These are phyloP conservation scores for Suillia variegata DNA, from an alignment of 2,888 invertebrate species.

Conservation along the genomic window DNA sequence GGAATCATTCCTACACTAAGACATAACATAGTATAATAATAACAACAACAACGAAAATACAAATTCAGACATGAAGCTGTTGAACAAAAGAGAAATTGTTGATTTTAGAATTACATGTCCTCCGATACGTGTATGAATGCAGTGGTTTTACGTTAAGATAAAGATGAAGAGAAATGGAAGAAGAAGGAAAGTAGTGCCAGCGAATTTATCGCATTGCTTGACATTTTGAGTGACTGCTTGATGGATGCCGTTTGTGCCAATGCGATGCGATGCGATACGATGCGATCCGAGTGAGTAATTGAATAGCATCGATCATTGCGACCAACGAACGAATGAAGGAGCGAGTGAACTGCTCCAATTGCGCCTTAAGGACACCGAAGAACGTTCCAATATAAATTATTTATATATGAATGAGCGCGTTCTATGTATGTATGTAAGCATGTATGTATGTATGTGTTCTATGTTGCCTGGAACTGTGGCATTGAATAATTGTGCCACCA, in stretches of 20 bases:
- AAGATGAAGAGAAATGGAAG: no score
- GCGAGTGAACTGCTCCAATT: neutral
- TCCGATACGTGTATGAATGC: no score
- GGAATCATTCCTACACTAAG: no score
- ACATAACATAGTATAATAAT: no score
- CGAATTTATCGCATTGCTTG: conserved; percentile 4
- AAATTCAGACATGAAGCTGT: no score
- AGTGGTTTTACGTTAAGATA: no score
- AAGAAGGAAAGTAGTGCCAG: neutral
- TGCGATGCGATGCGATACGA: no score
- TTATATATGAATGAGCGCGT: neutral
- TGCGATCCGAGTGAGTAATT: no score
- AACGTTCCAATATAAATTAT: neutral
- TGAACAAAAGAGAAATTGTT: no score
- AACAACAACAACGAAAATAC: no score
- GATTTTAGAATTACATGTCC: no score
- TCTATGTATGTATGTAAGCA: neutral
- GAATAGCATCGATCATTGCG: conserved; percentile 31
- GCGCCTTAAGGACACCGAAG: no score
- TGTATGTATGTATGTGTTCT: conserved; percentile 2
- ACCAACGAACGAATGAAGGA: neutral
- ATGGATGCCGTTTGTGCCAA: neutral
- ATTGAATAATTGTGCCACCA: conserved; percentile 11
- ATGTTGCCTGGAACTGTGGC: conserved; percentile 4
- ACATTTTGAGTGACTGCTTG: conserved; percentile 4